Conservation (phyloP, 2,888 invertebrate genomes). For the Acanthosoma haemorrhoidale region DNA sequence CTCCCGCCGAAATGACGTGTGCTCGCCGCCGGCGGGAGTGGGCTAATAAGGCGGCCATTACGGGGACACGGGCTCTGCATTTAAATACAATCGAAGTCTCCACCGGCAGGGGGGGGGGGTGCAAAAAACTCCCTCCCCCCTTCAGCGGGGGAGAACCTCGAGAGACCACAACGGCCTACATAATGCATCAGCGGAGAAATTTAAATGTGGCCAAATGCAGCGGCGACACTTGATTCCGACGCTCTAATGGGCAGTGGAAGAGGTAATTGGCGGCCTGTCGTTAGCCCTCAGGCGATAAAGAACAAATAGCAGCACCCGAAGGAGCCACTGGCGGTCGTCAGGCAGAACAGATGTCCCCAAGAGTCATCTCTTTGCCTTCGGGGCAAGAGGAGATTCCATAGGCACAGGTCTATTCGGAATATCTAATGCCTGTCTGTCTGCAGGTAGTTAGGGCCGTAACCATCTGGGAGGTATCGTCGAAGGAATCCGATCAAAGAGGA, state of each 20-base stretch:
- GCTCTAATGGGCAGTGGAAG: neutral
- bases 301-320: neutral
- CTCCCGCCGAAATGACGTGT: conserved; percentile 25
- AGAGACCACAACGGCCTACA: neutral
- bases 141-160: too few relatives aligned
- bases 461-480: neutral
- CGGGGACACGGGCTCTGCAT: conserved; percentile 19
- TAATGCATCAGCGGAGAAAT: neutral
- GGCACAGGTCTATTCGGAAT: conserved; percentile 12
- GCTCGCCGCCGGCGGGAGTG: conserved; percentile 17
- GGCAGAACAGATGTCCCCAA: neutral
- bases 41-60: conserved; percentile 28
- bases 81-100: conserved; percentile 26
- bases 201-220: neutral
- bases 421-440: neutral
- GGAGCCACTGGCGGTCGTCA: neutral
- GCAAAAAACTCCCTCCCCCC: neutral
- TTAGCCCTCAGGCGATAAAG: neutral
- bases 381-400: neutral
- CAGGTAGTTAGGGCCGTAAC: neutral
- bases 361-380: neutral
- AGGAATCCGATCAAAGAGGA: too few relatives aligned
- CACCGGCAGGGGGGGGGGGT: neutral
- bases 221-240: neutral
- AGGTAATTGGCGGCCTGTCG: neutral